Base-by-base conservation (phyloP, 2,797 vertebrate species). In the Sphenopsis melanotis region DNA sequence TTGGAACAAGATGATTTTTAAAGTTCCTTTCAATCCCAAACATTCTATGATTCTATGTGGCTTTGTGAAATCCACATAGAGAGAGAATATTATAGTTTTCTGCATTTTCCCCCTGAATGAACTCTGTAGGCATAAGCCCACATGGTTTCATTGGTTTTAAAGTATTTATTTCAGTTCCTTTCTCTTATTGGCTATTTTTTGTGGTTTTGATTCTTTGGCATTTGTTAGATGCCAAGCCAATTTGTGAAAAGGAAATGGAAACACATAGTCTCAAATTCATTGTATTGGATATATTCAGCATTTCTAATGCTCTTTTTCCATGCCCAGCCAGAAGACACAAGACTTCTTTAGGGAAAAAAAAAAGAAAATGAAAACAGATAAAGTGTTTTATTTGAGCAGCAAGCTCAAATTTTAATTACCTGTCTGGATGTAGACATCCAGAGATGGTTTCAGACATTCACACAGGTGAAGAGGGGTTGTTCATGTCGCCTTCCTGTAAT, bases 401-500 rank as follows among this genome's bases (percentile, higher is more conserved):
- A 66, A 75, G 12, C 39, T 66, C 52, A 72, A 91, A 82, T 91
- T 52, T 90, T 91, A 87, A 90, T 86, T 82, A 64, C 10, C 6
- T 72, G 20, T 46, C 46, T 46, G 46, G 22, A 46, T 23, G 22
- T 22, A 68, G 74, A 52, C 15, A 71, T 36, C 41, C 59, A 83
- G 60, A 60, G 29, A 50, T 16, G 22, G 12, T 82, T 90, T 86
- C 74, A 94, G 63, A n/a, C 29, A 49, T 63, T 70, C 32, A 37
- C 2, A 7, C 4, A 30, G 66, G 66, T 61, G 37, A 83, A 85
- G 17, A 84, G 18, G 13, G 15, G 44, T 39, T 79, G 79, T 39
- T 79, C 44, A 77, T 57, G 60, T 84, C 85, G 94, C 50, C 70
- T 82, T 94, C 47, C 15, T 50, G 52, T 82, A 92, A 95, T 70